Base-by-base conservation (phyloP, 1,140 invertebrate genomes). In the Drosophila lowei region DNA sequence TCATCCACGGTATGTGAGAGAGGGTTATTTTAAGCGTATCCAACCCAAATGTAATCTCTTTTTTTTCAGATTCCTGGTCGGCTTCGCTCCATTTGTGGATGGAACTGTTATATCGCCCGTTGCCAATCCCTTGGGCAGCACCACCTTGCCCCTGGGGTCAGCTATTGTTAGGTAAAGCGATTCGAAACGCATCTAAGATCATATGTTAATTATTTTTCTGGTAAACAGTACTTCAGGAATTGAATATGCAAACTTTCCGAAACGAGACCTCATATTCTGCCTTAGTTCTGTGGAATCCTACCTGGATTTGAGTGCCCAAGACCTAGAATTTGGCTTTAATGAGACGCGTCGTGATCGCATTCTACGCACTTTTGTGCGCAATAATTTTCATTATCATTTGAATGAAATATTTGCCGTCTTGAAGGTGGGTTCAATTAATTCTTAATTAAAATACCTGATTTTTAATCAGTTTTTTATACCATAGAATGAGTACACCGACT, bases 401-500 rank as follows among this genome's bases (percentile, higher is more conserved):
- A 97, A 97, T 92, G 97, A 97, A 92, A 97, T 97, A 79, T 97
- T 96, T 92, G 97, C 96, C 16, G 96, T 97, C 28, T 93, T 98
- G 53, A 96, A 97, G 90, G 91, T 91, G 7, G 50, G 16, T 0
- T 0, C 2, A 23, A 9, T 30, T 15, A 9, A 38, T 38, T 15
- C 5, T 1, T 9, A 2, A 23, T 6, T 23, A 9, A 0, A 3
- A 15, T n/a, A 23, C 15, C 21, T 9, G 11, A 9, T 16, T 21
- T 23, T 1, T 15, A 25, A 13, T 28, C 13, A 57, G 46, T 21
- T 8, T 21, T 8, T 18, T 41, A 42, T 28, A 43, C 11, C 13
- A 25, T 55, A 70, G 92, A 98, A 98, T 91, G 97, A 98, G 90
- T 98, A 98, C 92, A 98, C 97, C 47, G 97, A 98, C 90, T 98